Percentiles rank a stretch among this genome's conserved stretches.
Conservation (phyloP, 1,140 invertebrate genomes). For the Mylabris phalerata region DNA sequence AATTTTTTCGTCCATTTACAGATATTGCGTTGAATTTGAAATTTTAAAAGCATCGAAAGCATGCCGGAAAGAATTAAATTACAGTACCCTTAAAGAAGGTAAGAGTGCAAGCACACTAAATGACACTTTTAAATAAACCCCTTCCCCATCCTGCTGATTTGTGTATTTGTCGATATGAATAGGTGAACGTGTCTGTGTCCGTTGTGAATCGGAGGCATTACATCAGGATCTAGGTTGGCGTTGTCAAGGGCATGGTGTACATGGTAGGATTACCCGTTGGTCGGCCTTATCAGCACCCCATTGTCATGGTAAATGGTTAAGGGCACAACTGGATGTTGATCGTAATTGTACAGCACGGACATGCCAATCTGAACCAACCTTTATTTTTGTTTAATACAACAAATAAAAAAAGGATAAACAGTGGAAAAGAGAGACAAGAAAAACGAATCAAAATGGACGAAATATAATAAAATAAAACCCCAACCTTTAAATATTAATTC, state of each 20-base stretch:
- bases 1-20: constrained; percentile 52
- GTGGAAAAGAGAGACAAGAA: not conserved
- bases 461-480: not conserved
- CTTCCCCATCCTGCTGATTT: not conserved
- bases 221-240: constrained; percentile 64
- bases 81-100: constrained; percentile 67
- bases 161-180: not conserved
- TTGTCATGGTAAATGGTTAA: constrained; percentile 80
- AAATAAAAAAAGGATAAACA: no score
- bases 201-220: constrained; percentile 69
- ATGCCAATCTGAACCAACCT: constrained; percentile 53
- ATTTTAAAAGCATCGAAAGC: constrained; percentile 72
- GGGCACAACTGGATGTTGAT: constrained; percentile 52
- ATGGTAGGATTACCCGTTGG: constrained; percentile 66
- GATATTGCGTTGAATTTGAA: constrained; percentile 77
- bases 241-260: constrained; percentile 69
- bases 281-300: constrained; percentile 67
- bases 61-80: constrained; percentile 64
- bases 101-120: constrained; percentile 23
- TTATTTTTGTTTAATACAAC: constrained; percentile 56
- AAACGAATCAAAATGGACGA: not conserved
- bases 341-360: constrained; percentile 45
- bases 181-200: constrained; percentile 67
- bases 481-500: not conserved
- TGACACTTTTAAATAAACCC: not conserved